Evolutionary conservation across 2,113 vertebrate genomes (phyloP), one percentile per base, ranked within the genome.

Genomic region (Microtus ochrogaster): DNA sequence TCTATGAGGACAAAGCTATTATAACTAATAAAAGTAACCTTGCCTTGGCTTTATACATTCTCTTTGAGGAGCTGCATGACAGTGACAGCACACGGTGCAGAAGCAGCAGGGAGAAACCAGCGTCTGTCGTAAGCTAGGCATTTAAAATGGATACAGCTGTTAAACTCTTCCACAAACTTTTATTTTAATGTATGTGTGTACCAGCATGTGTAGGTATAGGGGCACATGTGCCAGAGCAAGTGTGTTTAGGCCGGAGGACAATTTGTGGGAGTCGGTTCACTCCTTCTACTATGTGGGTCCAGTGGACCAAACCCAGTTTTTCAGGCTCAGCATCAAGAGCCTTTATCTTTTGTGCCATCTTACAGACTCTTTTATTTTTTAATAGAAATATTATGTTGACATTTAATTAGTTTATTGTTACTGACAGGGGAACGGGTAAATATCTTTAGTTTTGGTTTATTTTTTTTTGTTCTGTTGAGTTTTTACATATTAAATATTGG

Each of bases 401-500:
- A 17, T 63, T 28, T 63, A 41, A 41, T 24, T 36, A 3, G 41
- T 47, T 19, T 85, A 39, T 65, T 84, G 68, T 73, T 94, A n/a
- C 58, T 94, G 73, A 91, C 65, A 91, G 70, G 68, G 0, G 2
- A 73, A 88, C 58, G 47, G 87, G 33, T 73, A 89, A 58, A 70
- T 36, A 52, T 72, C 49, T 94, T 85, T 39, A 79, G 22, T 61
- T 68, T 65, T 65, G 61, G 16, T 28, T 26, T 84, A 12, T 41
- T 17, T 17, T 85, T 41, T 86, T 86, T 61, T 49, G 84, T 30
- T 24, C 68, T 76, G 24, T 70, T 85, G 30, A 8, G 17, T 88
- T 91, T 83, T 91, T 82, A 83, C 4, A 44, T 87, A 52, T 36
- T 91, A 83, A 86, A 86, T 91, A 91, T 24, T 93, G 44, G 55